These are phyloP conservation scores for Cyclophora albipunctata DNA, from an alignment of 2,888 invertebrate species.

Conservation along the genomic window DNA sequence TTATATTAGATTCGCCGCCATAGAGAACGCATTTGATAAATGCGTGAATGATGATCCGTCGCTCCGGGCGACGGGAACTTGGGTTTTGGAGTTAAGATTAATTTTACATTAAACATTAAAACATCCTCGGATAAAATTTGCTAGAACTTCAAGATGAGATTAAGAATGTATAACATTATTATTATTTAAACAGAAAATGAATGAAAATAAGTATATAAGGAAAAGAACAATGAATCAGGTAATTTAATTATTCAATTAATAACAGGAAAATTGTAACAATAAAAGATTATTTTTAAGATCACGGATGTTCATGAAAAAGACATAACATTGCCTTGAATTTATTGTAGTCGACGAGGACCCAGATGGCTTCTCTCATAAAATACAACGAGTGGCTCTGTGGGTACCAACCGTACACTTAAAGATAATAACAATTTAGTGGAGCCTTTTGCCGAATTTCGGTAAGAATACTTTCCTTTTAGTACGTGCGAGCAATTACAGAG, in stretches of 20 bases:
- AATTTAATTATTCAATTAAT: background rate
- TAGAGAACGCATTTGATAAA: constrained; percentile 59
- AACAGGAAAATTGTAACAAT: constrained; percentile 48
- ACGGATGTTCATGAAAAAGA: constrained; percentile 68
- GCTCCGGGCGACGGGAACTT: too few species aligned
- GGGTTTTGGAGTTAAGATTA: too few species aligned
- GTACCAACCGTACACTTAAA: constrained; percentile 65
- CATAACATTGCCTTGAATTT: constrained; percentile 70
- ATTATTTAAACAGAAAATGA: too few species aligned
- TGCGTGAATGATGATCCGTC: constrained; percentile 54
- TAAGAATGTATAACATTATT: too few species aligned
- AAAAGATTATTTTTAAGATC: constrained; percentile 55
- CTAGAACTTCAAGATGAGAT: too few species aligned
- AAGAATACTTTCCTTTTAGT: constrained; percentile 49
- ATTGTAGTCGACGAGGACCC: constrained; percentile 65
- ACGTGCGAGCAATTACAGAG: constrained; percentile 56
- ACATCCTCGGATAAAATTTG: too few species aligned
- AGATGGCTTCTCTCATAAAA: constrained; percentile 73
- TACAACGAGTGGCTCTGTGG: constrained; percentile 65
- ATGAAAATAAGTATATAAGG: too few species aligned
- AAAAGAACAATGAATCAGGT: too few species aligned
- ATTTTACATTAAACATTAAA: too few species aligned
- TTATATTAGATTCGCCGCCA: constrained; percentile 48
- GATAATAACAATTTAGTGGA: constrained; percentile 73
- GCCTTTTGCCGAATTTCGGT: constrained; percentile 50